These are phyloP conservation scores for Fragum sueziense DNA, from an alignment of 2,888 invertebrate genomes.

Conservation along the genomic window DNA sequence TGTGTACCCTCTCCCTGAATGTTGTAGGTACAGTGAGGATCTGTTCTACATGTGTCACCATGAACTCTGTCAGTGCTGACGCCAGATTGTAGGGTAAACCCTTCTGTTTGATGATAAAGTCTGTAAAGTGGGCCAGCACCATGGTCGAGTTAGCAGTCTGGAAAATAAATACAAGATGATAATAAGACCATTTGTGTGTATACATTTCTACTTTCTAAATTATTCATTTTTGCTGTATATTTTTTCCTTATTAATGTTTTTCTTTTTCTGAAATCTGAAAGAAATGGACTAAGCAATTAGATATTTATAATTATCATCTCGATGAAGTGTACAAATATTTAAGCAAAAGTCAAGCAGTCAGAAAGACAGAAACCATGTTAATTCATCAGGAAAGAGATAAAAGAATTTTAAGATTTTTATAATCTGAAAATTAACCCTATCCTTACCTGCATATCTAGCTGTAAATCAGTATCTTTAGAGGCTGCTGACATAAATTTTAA, in stretches of 20 bases:
- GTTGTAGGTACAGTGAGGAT: slow-evolving; percentile 74
- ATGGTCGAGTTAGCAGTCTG: slow-evolving; percentile 74
- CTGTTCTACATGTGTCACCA: slow-evolving; percentile 73
- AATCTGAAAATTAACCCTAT: not conserved
- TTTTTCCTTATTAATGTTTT: too few relatives aligned
- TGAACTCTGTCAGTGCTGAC: slow-evolving; percentile 74
- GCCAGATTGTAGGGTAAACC: slow-evolving; percentile 75
- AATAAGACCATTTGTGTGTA: not conserved
- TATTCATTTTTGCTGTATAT: too few relatives aligned
- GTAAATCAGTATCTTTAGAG: slow-evolving; percentile 65
- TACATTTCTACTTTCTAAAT: not conserved
- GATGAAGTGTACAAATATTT: too few relatives aligned
- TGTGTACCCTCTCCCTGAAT: slow-evolving; percentile 71
- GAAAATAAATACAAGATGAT: slow-evolving; percentile 26
- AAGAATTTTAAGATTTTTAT: too few relatives aligned
- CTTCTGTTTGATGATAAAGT: slow-evolving; percentile 74
- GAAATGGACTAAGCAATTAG: too few relatives aligned
- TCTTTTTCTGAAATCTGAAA: too few relatives aligned
- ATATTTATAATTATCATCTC: too few relatives aligned
- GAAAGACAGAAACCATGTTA: too few relatives aligned
- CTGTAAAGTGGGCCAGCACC: slow-evolving; percentile 72
- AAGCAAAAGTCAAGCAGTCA: too few relatives aligned
- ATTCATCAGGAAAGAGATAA: too few relatives aligned
- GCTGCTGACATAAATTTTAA: slow-evolving; percentile 77
- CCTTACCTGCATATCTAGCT: slow-evolving; percentile 71